Evolutionary conservation across 2,113 vertebrate species (phyloP), one percentile per base, ranked within the genome.

Genomic region (Lichenostomus cassidix): DNA sequence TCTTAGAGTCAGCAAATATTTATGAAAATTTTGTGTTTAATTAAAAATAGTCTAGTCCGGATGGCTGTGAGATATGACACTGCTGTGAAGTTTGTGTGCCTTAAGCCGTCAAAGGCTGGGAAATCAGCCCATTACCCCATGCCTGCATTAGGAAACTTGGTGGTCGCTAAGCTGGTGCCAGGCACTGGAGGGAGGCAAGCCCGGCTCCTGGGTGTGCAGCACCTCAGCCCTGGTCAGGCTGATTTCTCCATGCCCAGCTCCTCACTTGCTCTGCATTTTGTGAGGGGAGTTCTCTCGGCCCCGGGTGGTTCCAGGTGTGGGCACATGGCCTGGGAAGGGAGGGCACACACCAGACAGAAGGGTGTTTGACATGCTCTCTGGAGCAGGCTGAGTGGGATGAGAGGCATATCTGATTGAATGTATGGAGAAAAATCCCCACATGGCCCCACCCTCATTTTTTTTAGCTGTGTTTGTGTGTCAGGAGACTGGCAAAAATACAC

Each of bases 211-310:
- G 1, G 4, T 41, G 8, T 18, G 52, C 42, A 55, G 69, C 47
- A 4, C 11, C 37, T 65, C 60, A 11, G 41, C 27, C 20, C 55
- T 11, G 46, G 7, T 27, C 44, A 12, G 80, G 28, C 27, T 0
- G 2, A 5, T n/a, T n/a, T 33, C 29, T 24, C 28, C 1, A 0
- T 2, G 55, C 24, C 37, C 46, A 7, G 28, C 49, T 74, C 50
- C 15, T 9, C 0, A 0, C 13, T 78, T 33, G 7, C 15, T 35
- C 39, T 21, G 22, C 9, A 1, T 37, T 59, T 59, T 41, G 8
- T 17, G 41, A 11, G 12, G 35, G 9, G 8, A 49, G 21, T 33
- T 39, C 35, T 49, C 17, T 11, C 5, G 9, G 33, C 21, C 60
- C 33, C 22, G 16, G 53, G 13, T 33, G 67, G 31, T 15, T 29